Base-by-base conservation (phyloP, 2,888 invertebrate genomes). In the Cantharis lateralis region DNA sequence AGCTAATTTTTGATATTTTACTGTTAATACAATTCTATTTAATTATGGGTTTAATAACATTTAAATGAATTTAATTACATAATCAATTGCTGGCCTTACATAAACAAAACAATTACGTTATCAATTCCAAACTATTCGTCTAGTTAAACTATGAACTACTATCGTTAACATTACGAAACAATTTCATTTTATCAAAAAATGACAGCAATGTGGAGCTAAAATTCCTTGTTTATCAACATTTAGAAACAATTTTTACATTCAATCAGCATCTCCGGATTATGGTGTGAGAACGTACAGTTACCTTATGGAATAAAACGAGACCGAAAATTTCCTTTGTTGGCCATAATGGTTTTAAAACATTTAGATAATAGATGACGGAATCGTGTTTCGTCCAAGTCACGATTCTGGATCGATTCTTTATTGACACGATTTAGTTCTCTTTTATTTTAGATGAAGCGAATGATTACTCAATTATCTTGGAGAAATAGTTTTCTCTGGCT, bases 361-460 rank as follows among this genome's bases (percentile, higher is more conserved):
- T 48, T 48, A 66, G 64, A 66, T 69, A 28, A 16, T 20, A 68
- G 69, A 32, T 69, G 69, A 26, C 15, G 69, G 48, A 26, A 32
- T 68, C 73, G 69, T 62, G 73, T 71, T 32, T 71, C 68, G 15
- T 32, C 64, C 18, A 20, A 73, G 70, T 77, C 77, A 77, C 77
- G 77, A 74, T 77, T 77, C 15, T 77, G 70, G 77, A 74, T 77
- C 77, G 77, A 24, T 70, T 32, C 66, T 69, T 69, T 20, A 26
- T 24, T 28, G 66, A 72, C 76, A 72, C 72, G 76, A 76, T 76
- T 72, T 76, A 76, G 72, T 63, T 61, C 72, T 63, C 64, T 26
- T 15, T 62, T 18, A 62, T 62, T 75, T 68, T 32, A 62, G 26
- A 16, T 66, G 16, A 48, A 68, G 72, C 72, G 68, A 68, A 61